Conservation (phyloP, 2,888 invertebrate genomes). For the Panzeria rudis region DNA sequence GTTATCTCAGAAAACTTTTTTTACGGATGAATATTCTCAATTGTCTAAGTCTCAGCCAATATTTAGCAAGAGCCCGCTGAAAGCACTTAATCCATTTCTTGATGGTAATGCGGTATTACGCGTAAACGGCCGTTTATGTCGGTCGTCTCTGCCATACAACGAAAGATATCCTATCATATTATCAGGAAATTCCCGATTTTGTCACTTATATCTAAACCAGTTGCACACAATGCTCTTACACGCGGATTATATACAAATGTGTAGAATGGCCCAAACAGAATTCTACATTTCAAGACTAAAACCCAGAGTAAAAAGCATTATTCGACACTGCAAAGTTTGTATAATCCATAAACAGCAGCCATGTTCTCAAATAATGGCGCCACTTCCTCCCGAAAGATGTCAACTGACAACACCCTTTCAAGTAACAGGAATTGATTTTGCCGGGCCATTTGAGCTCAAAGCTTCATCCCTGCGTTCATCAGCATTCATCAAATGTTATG, state of each 20-base stretch:
- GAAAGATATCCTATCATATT: background rate
- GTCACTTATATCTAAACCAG: background rate
- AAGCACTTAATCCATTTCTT: background rate
- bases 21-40: background rate
- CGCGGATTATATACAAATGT: background rate
- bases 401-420: conserved; percentile 26
- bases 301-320: background rate
- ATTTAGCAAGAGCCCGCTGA: background rate
- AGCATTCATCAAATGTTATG: background rate
- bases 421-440: conserved; percentile 49
- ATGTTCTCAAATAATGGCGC: conserved; percentile 20
- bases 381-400: conserved; percentile 21
- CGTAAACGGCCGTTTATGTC: conserved; percentile 10
- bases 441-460: conserved; percentile 61
- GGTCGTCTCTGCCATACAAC: background rate
- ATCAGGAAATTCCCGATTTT: background rate
- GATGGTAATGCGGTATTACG: background rate
- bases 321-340: background rate
- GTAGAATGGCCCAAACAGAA: conserved; percentile 15
- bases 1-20: conserved; percentile 12
- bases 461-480: background rate
- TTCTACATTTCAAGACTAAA: conserved; percentile 2
- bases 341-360: conserved; percentile 26
- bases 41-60: background rate
- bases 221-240: background rate